These are phyloP conservation scores for Spodoptera exigua DNA, from an alignment of 2,888 invertebrate species.

Conservation along the genomic window DNA sequence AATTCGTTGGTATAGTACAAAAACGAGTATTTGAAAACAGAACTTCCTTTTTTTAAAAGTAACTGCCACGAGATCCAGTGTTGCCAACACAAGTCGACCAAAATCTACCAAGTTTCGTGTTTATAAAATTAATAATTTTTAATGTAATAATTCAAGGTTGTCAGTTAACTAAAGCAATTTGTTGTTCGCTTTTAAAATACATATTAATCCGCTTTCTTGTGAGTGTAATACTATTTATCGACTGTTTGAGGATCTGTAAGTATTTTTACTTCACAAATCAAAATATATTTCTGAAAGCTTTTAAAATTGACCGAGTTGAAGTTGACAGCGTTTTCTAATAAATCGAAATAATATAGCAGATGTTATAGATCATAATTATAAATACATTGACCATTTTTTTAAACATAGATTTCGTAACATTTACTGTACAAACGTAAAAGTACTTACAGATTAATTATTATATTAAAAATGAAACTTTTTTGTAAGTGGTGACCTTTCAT, in stretches of 20 bases:
- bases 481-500: conserved; percentile 70
- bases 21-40: conserved; percentile 42
- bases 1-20: conserved; percentile 74
- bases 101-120: conserved; percentile 46
- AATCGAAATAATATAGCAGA: not conserved
- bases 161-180: conserved; percentile 79
- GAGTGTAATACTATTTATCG: conserved; percentile 74
- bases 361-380: conserved; percentile 3
- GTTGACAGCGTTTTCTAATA: not conserved
- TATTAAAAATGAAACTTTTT: conserved; percentile 60
- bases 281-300: conserved; percentile 20
- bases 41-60: conserved; percentile 41
- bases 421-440: conserved; percentile 43
- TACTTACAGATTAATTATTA: conserved; percentile 66
- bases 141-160: conserved; percentile 70
- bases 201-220: conserved; percentile 83
- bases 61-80: conserved; percentile 61
- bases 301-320: conserved; percentile 7
- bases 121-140: conserved; percentile 33
- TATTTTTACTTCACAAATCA: conserved; percentile 60
- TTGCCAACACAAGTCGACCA: conserved; percentile 70
- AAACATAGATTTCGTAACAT: conserved; percentile 33
- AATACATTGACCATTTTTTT: conserved; percentile 28
- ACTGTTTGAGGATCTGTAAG: conserved; percentile 72
- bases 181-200: conserved; percentile 77